Base-by-base conservation (phyloP, 2,797 vertebrate genomes). In the Phalloptychus januarius region DNA sequence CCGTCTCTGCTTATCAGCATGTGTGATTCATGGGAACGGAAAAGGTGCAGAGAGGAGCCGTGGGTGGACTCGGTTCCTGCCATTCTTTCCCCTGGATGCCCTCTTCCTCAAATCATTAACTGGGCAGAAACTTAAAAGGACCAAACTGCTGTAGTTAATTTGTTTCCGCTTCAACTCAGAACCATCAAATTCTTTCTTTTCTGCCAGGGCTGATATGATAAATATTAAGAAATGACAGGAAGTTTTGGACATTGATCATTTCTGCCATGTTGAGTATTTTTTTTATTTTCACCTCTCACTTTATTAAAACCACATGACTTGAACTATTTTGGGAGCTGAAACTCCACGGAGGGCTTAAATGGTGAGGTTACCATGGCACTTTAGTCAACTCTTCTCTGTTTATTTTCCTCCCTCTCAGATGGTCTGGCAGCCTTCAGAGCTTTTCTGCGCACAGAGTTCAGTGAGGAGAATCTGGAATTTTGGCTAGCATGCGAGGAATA, bases 401-500 rank as follows among this genome's bases (percentile, higher is more conserved):
- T 93, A 89, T 87, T 61, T 85, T 86, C 79, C 75, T 80, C 76
- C 79, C 75, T 76, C 78, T 93, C 95, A 99, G 98, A 98, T 31
- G 98, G 98, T 3, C 93, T 98, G 82, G 97, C 97, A 54, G 97
- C 98, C 46, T 99, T 99, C 94, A 94, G 97, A 89, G 97, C 97
- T 79, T 99, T 99, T 92, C 96, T 99, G 82, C 97, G 97, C 90
- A 99, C 98, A 0, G 98, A 99, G 92, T 99, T 99, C 93, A 99
- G 98, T 0, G 98, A 99, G 88, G 98, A 99, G 94, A 99, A 99
- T 94, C 95, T 99, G 93, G 98, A 99, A 91, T 99, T 99, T 95
- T 99, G 98, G 98, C 91, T 99, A 87, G 97, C 97, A 0, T 99
- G 98, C 0, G 98, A 99, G 92, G 98, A 99, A 86, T 99, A 98